These are phyloP conservation scores for Macrosiphum euphorbiae DNA, from an alignment of 2,888 invertebrate genomes.

Conservation along the genomic window DNA sequence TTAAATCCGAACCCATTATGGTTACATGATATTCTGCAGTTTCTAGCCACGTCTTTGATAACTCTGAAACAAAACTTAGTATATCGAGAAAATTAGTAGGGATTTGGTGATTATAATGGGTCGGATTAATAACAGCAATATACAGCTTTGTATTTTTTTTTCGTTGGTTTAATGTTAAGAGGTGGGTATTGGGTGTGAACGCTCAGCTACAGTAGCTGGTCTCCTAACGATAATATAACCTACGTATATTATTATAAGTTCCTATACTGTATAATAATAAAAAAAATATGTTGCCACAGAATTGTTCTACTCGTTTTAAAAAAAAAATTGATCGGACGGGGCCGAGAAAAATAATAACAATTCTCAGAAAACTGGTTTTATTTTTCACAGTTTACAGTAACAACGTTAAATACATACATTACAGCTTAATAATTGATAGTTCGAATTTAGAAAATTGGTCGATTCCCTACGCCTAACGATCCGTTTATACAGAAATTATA, in stretches of 20 bases:
- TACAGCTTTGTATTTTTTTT: no score
- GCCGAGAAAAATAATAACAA: neutral
- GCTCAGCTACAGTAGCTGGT: neutral
- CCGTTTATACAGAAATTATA: neutral
- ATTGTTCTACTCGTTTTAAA: neutral
- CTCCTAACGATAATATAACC: neutral
- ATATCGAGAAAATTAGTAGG: no score
- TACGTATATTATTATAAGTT: neutral
- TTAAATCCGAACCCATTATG: no score
- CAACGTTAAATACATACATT: slow-evolving; percentile 4
- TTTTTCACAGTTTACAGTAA: slow-evolving; percentile 3
- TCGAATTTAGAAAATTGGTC: neutral
- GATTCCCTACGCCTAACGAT: neutral
- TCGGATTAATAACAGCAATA: no score
- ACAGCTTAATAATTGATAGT: slow-evolving; percentile 3
- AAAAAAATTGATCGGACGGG: neutral
- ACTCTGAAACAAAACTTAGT: no score
- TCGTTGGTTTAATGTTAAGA: neutral
- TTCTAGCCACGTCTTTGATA: no score
- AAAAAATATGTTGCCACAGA: neutral
- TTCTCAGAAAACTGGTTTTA: neutral
- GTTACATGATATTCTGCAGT: no score
- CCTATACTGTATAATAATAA: neutral
- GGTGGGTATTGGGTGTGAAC: neutral
- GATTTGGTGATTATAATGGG: no score